Percentiles rank a stretch among this genome's conserved stretches.
Evolutionary conservation across 1,140 invertebrate species (phyloP).

Genomic region (Bombyx mandarina): DNA sequence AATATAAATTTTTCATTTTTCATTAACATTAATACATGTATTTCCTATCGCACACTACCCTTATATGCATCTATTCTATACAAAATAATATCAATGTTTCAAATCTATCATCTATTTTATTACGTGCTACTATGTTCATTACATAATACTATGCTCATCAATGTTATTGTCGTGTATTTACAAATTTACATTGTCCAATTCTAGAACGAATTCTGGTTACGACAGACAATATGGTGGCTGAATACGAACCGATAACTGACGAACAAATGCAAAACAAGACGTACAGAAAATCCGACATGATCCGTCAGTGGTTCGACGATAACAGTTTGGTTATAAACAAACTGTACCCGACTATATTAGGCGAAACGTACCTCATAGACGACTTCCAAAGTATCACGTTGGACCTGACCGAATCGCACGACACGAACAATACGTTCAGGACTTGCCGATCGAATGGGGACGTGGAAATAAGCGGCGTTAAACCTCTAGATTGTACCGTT

Average conservation of each 20-base stretch:
- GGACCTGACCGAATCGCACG: constrained; percentile 21
- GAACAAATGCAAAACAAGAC: constrained; percentile 23
- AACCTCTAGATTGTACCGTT: constrained; percentile 41
- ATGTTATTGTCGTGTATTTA: no score
- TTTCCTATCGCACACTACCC: no score
- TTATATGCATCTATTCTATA: no score
- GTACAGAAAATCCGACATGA: constrained; percentile 50
- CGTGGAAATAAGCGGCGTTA: constrained; percentile 52
- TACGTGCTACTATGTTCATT: no score
- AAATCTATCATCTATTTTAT: no score
- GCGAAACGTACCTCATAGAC: constrained; percentile 29
- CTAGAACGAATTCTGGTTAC: constrained; percentile 76
- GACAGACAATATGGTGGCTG: constrained; percentile 72
- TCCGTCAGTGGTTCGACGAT: constrained; percentile 60
- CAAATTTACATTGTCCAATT: constrained; percentile 21
- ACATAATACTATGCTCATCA: no score
- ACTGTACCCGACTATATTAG: constrained; percentile 54
- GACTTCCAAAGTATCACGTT: constrained; percentile 28
- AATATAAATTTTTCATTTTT: no score
- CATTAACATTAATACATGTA: no score
- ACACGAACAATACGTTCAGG: constrained; percentile 35
- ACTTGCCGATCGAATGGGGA: constrained; percentile 43
- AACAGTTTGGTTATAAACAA: constrained; percentile 53
- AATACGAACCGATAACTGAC: constrained; percentile 65
- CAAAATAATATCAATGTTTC: no score